These are phyloP conservation scores for Zaprionus davidi DNA, from an alignment of 1,140 invertebrate genomes.

Conservation along the genomic window DNA sequence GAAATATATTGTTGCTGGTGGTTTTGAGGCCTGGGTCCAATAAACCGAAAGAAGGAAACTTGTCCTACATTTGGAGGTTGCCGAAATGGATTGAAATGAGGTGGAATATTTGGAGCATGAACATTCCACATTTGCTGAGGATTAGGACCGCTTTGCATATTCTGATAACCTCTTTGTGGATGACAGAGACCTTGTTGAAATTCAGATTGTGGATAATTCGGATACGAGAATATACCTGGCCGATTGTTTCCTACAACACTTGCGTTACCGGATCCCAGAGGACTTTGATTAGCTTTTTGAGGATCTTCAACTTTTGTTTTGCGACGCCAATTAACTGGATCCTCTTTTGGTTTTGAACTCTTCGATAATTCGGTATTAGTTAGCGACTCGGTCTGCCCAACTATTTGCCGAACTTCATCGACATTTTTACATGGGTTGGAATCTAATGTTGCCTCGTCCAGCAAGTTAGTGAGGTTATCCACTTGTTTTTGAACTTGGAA, in stretches of 20 bases:
- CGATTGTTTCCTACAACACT: not conserved
- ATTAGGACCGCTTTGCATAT: no score
- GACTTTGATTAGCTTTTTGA: not conserved
- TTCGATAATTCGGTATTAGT: not conserved
- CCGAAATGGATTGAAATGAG: constrained; percentile 18
- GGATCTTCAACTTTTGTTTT: not conserved
- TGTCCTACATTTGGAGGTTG: not conserved
- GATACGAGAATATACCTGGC: not conserved
- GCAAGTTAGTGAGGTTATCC: constrained; percentile 34
- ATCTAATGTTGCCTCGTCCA: constrained; percentile 25
- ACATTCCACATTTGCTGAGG: not conserved
- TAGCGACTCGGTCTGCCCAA: not conserved
- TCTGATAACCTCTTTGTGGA: not conserved
- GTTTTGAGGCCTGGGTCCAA: not conserved
- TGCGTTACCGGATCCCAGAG: not conserved
- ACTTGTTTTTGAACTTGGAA: constrained; percentile 34
- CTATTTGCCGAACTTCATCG: not conserved
- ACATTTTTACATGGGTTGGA: not conserved
- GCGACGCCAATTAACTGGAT: not conserved
- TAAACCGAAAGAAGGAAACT: not conserved
- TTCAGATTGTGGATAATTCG: not conserved
- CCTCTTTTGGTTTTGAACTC: not conserved
- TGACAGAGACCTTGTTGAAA: not conserved
- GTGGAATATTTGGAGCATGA: not conserved
- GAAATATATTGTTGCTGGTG: not conserved